Conservation (phyloP, 2,797 vertebrate species). For the Acanthopagrus latus region DNA sequence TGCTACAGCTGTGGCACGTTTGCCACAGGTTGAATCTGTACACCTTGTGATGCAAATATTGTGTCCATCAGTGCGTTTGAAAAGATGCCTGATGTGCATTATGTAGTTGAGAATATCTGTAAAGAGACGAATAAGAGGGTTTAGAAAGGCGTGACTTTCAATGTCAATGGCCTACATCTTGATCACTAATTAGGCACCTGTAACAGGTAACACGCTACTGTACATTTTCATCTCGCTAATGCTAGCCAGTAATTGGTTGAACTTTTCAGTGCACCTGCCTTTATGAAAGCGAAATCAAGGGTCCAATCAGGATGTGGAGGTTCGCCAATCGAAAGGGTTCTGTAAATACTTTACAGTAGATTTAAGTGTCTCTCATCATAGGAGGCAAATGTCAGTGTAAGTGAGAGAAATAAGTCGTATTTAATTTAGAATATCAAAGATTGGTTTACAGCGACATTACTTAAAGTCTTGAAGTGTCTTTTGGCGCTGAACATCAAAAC, state of each 20-base stretch:
- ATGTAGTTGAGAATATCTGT: not conserved
- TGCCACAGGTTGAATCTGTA: not conserved
- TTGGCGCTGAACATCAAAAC: too few relatives aligned
- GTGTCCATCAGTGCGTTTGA: not conserved
- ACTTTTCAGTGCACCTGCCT: conserved; percentile 32
- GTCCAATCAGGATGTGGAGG: conserved; percentile 17
- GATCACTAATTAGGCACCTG: conserved; percentile 21
- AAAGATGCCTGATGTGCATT: not conserved
- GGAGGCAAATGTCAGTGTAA: not conserved
- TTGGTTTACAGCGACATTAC: too few relatives aligned
- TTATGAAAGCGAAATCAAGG: conserved; percentile 43
- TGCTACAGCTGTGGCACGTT: not conserved
- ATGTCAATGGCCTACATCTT: not conserved
- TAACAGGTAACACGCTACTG: not conserved
- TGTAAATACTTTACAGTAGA: conserved; percentile 1
- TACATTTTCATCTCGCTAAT: conserved; percentile 19
- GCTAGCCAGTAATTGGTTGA: conserved; percentile 28
- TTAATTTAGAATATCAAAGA: too few relatives aligned
- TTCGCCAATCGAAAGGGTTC: conserved; percentile 21
- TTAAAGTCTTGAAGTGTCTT: too few relatives aligned
- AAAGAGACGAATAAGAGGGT: not conserved
- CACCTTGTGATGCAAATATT: not conserved
- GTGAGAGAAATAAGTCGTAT: too few relatives aligned
- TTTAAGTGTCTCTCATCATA: not conserved
- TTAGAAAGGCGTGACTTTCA: not conserved